phyloP scores from a whole-genome alignment of 2,113 vertebrate species.

The Indri indri region DNA sequence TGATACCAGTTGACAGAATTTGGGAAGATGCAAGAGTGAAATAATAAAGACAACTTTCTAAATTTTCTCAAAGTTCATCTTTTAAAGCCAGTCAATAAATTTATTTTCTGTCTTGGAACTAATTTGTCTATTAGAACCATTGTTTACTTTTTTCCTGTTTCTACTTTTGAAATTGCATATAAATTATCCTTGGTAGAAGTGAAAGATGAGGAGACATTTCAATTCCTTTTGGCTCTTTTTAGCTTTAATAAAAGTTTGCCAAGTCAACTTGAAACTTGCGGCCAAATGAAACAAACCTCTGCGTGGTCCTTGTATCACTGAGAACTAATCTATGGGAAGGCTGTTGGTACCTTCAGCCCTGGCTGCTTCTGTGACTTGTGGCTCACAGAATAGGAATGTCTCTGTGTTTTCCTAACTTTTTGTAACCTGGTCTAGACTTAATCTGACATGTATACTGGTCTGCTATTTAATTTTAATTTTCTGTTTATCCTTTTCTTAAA shows the following conservation, averaged over 20 bases:
- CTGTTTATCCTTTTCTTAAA: not conserved
- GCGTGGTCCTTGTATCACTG: not conserved
- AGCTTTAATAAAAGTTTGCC: not conserved
- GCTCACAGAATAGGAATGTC: not conserved
- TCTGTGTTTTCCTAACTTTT: not conserved
- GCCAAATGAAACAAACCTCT: not conserved
- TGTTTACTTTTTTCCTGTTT: not conserved
- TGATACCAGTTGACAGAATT: not conserved
- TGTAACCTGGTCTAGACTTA: not conserved
- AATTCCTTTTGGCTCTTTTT: not conserved
- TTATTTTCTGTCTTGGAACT: not conserved
- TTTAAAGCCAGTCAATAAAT: not conserved
- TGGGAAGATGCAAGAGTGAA: not conserved
- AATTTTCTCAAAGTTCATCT: not conserved
- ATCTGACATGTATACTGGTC: not conserved
- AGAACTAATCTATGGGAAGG: not conserved
- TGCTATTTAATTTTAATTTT: constrained; percentile 26
- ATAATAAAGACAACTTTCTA: not conserved
- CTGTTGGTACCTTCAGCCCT: not conserved
- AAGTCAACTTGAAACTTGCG: not conserved
- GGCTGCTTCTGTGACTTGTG: not conserved
- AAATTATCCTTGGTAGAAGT: not conserved
- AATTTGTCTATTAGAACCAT: not conserved
- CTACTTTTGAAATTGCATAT: not conserved
- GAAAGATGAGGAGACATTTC: not conserved